Evolutionary conservation across 2,888 invertebrate species (phyloP), one percentile per base, ranked within the genome.

Genomic region (Melanchra persicariae): DNA sequence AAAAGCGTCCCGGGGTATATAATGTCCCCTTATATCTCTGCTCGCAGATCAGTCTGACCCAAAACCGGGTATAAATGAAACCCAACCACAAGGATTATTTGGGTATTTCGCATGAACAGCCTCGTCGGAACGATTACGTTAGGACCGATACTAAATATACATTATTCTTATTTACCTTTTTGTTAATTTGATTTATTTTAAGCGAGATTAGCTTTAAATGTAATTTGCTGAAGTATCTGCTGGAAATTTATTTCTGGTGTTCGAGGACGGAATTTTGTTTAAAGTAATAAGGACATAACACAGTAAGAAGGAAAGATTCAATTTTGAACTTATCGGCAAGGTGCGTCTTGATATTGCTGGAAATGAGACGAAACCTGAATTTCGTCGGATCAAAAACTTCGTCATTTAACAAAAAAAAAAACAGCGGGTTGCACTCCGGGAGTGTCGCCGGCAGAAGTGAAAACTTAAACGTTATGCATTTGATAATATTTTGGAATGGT

Each of bases 121-220:
- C 61, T 55, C 26, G 26, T 19, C 10, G 30, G 58, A 65, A 68
- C 61, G 59, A 78, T 81, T 58, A 47, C 40, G 43, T 71, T 69
- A 51, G 22, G 15, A 49, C 51, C 54, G 3, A 66, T 57, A 52
- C 68, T 60, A 60, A 66, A 71, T 80, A 49, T 54, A 66, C 19
- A 49, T 55, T 34, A 54, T 49, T 52, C 24, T 52, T 68, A 62
- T 79, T 65, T 79, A 80, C 64, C 62, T 70, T 71, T 70, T 60
- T 57, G 24, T 4, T 47, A 65, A 83, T 70, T 79, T 59, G 47
- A 68, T 79, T 72, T 72, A 70, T 70, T 79, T 67, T 24, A 40
- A 47, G 58, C 24, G 45, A 54, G 52, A 65, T 79, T 62, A 45
- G 64, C 49, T 73, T 54, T 52, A 22, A 22, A 76, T 66, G 43